These are phyloP conservation scores for Aphrocallistes beatrix DNA, from an alignment of 37 sponge, comb jelly and placozoan genomes.

Conservation along the genomic window DNA sequence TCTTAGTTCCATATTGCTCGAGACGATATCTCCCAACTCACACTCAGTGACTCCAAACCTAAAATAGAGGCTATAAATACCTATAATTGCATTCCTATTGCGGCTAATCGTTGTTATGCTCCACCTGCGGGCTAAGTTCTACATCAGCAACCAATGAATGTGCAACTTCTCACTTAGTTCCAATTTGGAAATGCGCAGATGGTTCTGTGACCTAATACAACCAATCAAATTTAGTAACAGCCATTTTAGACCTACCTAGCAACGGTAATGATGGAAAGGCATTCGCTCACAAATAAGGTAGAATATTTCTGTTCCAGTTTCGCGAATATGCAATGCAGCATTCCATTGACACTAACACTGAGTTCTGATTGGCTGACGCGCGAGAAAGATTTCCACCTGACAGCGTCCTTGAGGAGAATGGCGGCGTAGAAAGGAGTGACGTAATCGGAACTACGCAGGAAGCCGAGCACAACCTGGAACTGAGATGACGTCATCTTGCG, in stretches of 20 bases:
- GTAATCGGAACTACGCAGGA: background rate
- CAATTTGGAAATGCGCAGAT: background rate
- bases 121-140: background rate
- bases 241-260: background rate
- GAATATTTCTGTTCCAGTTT: background rate
- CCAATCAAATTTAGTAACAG: background rate
- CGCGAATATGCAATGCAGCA: background rate
- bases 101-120: background rate
- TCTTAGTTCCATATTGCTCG: background rate
- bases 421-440: background rate
- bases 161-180: background rate
- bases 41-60: background rate
- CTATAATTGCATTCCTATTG: background rate
- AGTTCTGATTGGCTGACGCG: background rate
- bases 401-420: background rate
- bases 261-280: slow-evolving; percentile 10
- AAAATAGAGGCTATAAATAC: background rate
- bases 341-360: background rate
- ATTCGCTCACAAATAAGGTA: background rate
- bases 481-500: slow-evolving; percentile 11
- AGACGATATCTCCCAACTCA: background rate
- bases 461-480: slow-evolving; percentile 16
- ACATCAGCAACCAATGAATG: too few relatives aligned
- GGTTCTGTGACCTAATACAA: too few relatives aligned
- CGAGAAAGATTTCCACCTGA: slow-evolving; percentile 11